phyloP scores from a whole-genome alignment of 2,113 vertebrate genomes.

The Rhinopomastus cyanomelas region DNA sequence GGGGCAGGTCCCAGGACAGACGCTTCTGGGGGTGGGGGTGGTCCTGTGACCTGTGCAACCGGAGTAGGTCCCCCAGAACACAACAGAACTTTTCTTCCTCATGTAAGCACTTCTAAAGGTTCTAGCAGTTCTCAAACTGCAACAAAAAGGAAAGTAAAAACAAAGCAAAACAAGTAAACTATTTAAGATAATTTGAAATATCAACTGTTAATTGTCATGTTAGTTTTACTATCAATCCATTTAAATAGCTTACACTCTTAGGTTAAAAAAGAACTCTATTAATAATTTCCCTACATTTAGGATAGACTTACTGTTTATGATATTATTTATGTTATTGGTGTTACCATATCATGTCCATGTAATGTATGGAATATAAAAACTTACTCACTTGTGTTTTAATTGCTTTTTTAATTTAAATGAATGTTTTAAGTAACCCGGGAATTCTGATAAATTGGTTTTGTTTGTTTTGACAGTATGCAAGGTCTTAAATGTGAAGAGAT shows the following conservation, averaged over 20 bases:
- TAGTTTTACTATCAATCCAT: background rate
- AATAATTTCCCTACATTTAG: background rate
- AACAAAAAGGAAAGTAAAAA: background rate
- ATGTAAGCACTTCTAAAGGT: no score
- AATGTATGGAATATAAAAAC: background rate
- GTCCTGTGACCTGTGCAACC: no score
- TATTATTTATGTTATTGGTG: background rate
- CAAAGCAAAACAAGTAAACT: background rate
- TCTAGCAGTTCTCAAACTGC: no score
- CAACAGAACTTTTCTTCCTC: background rate
- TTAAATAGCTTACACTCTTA: background rate
- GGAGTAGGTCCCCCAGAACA: no score
- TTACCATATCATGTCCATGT: background rate
- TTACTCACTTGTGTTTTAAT: background rate
- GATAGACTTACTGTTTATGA: background rate
- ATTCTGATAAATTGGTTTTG: background rate
- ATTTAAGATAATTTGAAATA: background rate
- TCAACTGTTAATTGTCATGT: background rate
- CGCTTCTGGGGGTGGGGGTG: no score
- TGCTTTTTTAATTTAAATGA: background rate
- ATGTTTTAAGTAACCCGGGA: background rate
- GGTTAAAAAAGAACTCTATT: background rate
- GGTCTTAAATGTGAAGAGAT: background rate
- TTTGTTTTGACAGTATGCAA: background rate
- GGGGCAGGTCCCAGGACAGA: no score